Evolutionary conservation across 64 coral and sea anemone genomes (phyloP), one percentile per base, ranked within the genome.

Genomic region (Montipora cactus): DNA sequence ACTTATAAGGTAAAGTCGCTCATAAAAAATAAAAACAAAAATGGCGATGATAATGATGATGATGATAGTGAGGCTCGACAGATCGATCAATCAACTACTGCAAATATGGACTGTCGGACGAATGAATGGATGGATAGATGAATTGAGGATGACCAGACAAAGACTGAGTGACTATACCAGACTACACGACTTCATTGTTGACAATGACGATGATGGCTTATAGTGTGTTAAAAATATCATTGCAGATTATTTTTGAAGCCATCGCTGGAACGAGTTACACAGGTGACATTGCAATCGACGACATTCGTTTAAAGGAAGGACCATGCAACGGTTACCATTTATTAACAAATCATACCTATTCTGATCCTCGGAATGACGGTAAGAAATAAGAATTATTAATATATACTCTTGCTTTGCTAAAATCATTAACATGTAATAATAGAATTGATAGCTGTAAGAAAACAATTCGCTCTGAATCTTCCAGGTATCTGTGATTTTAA

Each of bases 221-320:
- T 23, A 1, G 2, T 22, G 5, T 25, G 12, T 74, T 12, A 16
- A 5, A 16, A 70, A 16, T 62, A 1, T 46, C 8, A 44, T 45
- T 48, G 15, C 61, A 84, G 81, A 47, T 84, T 5, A 69, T 68
- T 67, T 47, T 84, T 11, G 81, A 84, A n/a, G 81, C 13, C 0
- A 20, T 48, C 4, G 18, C 10, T 4, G 81, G 81, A 84, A 44
- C 6, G 4, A 49, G 81, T 61, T 84, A 69, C 37, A 68, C 81
- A 3, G 37, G 81, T n/a, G 81, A 84, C 13, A 84, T 84, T 18
- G 81, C 59, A 16, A 84, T 84, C 44, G 81, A 84, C 37, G 59
- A 84, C 37, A 69, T 84, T 68, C 46, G 47, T 47, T 84, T 68
- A 18, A 44, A 44, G 13, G 20, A 67, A 44, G 61, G 81, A 3